Evolutionary conservation across 2,888 invertebrate genomes (phyloP).

Genomic region (Brenthis daphne): DNA sequence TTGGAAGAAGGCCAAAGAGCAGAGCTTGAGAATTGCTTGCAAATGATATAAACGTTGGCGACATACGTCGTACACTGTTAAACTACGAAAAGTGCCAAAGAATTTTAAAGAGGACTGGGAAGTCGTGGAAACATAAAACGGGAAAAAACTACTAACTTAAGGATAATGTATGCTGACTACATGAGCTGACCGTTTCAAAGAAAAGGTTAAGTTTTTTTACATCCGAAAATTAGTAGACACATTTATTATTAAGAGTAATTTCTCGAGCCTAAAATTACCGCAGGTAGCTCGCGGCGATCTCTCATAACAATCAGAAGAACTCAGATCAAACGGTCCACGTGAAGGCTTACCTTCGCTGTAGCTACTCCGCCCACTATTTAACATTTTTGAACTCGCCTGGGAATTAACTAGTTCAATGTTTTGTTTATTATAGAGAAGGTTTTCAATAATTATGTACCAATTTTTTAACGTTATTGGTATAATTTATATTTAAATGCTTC

Average conservation of each 20-base stretch:
- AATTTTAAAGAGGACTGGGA: constrained; percentile 43
- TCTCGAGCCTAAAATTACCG: constrained; percentile 75
- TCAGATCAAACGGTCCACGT: constrained; percentile 48
- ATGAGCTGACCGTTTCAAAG: constrained; percentile 53
- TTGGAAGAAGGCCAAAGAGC: constrained; percentile 63
- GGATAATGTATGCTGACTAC: constrained; percentile 56
- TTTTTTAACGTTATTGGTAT: neutral
- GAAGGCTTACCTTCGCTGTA: constrained; percentile 64
- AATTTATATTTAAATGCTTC: neutral
- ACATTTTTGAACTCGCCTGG: constrained; percentile 71
- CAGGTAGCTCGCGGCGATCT: constrained; percentile 77
- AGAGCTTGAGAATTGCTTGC: constrained; percentile 58
- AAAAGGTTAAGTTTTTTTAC: constrained; percentile 54
- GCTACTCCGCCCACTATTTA: constrained; percentile 76
- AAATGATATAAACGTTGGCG: constrained; percentile 57
- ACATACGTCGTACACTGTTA: constrained; percentile 53
- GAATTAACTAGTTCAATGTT: constrained; percentile 72
- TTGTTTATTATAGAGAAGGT: constrained; percentile 64
- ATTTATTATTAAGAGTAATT: constrained; percentile 81
- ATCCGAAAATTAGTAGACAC: constrained; percentile 71
- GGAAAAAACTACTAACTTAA: constrained; percentile 53
- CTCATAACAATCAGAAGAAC: constrained; percentile 57
- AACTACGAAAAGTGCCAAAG: constrained; percentile 49
- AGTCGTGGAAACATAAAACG: constrained; percentile 26
- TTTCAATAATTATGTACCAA: constrained; percentile 24